phyloP scores from a whole-genome alignment of 2,797 vertebrate species.

The Coracias cyanogaster region DNA sequence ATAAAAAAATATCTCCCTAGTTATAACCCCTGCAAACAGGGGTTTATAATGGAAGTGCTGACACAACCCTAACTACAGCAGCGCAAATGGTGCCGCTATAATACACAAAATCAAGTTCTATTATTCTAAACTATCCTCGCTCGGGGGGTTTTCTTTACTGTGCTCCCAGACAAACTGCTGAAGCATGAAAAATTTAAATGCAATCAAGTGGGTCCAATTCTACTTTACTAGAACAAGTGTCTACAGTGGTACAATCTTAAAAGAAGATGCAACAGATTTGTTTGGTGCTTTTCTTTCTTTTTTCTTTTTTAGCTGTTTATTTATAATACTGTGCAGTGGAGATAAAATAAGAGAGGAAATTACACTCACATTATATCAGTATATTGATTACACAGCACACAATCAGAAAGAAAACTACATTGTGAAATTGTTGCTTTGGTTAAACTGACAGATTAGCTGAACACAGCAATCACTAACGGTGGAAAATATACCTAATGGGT shows the following conservation, averaged over 20 bases:
- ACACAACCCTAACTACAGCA: slow-evolving; percentile 86
- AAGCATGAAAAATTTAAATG: slow-evolving; percentile 91
- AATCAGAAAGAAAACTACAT: slow-evolving; percentile 82
- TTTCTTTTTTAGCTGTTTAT: slow-evolving; percentile 84
- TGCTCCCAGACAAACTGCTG: slow-evolving; percentile 98
- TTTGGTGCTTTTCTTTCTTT: slow-evolving; percentile 81
- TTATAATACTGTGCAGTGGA: slow-evolving; percentile 84
- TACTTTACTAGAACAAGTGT: slow-evolving; percentile 96
- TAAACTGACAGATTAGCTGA: slow-evolving; percentile 80
- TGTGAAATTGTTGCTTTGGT: slow-evolving; percentile 82
- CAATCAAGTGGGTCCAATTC: slow-evolving; percentile 91
- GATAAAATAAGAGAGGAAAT: slow-evolving; percentile 86
- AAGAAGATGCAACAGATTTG: slow-evolving; percentile 92
- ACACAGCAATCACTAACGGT: slow-evolving; percentile 75
- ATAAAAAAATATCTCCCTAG: slow-evolving; percentile 82
- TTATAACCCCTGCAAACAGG: slow-evolving; percentile 85
- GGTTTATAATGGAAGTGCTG: slow-evolving; percentile 87
- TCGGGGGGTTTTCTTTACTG: slow-evolving; percentile 95
- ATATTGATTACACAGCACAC: slow-evolving; percentile 84
- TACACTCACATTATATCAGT: slow-evolving; percentile 83
- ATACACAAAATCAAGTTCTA: slow-evolving; percentile 98
- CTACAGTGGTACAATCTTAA: slow-evolving; percentile 95
- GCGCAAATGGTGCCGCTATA: slow-evolving; percentile 86
- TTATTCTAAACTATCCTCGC: slow-evolving; percentile 99
- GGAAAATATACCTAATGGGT: slow-evolving; percentile 61